Evolutionary conservation across 1,140 invertebrate species (phyloP), one percentile per base, ranked within the genome.

Genomic region (Pseudobourletiella spinata): DNA sequence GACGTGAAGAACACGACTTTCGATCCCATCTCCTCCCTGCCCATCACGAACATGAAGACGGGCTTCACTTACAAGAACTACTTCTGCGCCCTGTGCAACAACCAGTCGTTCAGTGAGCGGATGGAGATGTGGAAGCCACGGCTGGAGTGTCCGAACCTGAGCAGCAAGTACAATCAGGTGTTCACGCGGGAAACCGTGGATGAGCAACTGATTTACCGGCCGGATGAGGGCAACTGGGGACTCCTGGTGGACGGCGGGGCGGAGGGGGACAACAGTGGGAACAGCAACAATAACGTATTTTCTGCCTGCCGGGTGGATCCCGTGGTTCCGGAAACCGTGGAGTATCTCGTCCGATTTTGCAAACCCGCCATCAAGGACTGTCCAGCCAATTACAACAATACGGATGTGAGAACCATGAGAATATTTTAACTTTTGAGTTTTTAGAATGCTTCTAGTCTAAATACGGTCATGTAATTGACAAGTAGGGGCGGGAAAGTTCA

Each of bases 31-130:
- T 62, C 71, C 0, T 67, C 67, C 11, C 71, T 77, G 28, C 79
- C 79, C 0, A 76, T 79, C 6, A 80, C 79, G 0, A 75, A 74
- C 50, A 66, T 71, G 25, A 46, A 52, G 14, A 71, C 77, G 0
- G 75, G 78, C 2, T 61, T 77, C 29, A 81, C 80, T 0, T 84
- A 80, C 70, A 75, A 75, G 51, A 84, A 83, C 66, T 71, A 76
- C 22, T 79, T 76, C 71, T 84, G 82, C 66, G 80, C 81, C 0
- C 57, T 77, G 3, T 84, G 82, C 66, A 78, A 83, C 71, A 70
- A 73, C 43, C 64, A 69, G 35, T 63, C 61, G 1, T 65, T 63
- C 39, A 64, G 20, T 30, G 64, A 66, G 1, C n/a, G 64, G 50
- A 69, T 69, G 67, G 67, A 63, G 32, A 43, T 69, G 42, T 81